Evolutionary conservation across 2,888 invertebrate species (phyloP), one percentile per base, ranked within the genome.

Genomic region (Pomacea canaliculata): DNA sequence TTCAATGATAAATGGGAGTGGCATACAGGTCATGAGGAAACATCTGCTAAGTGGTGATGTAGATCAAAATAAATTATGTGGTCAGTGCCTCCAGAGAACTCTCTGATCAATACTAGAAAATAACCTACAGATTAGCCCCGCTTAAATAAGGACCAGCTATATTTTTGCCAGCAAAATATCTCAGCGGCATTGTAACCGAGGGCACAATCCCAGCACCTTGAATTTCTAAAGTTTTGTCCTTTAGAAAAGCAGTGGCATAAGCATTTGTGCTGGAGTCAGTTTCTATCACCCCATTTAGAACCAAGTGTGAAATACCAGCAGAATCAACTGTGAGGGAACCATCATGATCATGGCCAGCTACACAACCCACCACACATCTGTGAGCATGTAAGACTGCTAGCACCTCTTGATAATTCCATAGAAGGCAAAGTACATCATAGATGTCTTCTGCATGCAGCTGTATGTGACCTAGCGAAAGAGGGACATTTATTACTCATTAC

Each of bases 281-380:
- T 78, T 91, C 91, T 23, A 91, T 83, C 9, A 90, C 85, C 19
- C 88, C 91, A 18, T 88, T 86, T 51, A 90, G 82, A 7, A 89
- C 88, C 48, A 91, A 72, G 73, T 91, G 90, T 72, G 87, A 86
- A 49, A 91, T 86, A 8, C 89, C 90, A 59, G 85, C 78, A 5
- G 82, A 79, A 78, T 91, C 90, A 2, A 83, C 67, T 23, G 84
- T 85, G 80, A 85, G 83, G 7, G 88, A 88, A 18, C 86, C 87
- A 16, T 83, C 82, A 78, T 91, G 91, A 65, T 88, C 87, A 79
- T 91, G 91, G 2, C 91, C 91, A 63, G 86, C 83, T 16, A 91
- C 78, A 77, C 90, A 90, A 19, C 87, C 88, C n/a, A 88, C 71
- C 9, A 91, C 89, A 79, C 87, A 89, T 10, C 77, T 59, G 79